These are phyloP conservation scores for Dione vanillae DNA, from an alignment of 2,888 invertebrate species.

Conservation along the genomic window DNA sequence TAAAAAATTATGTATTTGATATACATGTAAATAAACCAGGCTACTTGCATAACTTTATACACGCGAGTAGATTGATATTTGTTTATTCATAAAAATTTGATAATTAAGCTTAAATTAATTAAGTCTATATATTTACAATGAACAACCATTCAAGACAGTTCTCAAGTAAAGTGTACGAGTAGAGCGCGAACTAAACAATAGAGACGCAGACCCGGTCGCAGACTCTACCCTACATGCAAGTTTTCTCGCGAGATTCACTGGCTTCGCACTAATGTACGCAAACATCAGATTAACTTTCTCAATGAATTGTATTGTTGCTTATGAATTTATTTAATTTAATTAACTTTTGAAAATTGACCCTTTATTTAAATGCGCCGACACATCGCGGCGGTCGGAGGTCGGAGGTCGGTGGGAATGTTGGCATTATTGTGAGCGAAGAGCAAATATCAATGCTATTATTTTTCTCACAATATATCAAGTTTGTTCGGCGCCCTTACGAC, in stretches of 20 bases:
- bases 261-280: constrained; percentile 29
- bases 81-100: no score
- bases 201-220: background rate
- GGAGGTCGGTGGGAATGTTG: constrained; percentile 16
- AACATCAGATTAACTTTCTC: constrained; percentile 5
- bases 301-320: constrained; percentile 13
- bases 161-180: background rate
- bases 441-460: background rate
- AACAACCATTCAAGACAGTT: background rate
- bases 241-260: constrained; percentile 32
- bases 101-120: no score
- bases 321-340: constrained; percentile 18
- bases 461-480: background rate
- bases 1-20: no score
- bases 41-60: no score
- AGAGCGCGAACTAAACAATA: constrained; percentile 14
- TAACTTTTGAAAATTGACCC: constrained; percentile 19
- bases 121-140: background rate
- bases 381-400: no score
- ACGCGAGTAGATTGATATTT: no score
- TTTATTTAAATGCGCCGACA: background rate
- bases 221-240: background rate
- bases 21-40: no score
- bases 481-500: background rate
- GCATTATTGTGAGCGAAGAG: background rate